Percentiles rank a stretch among this genome's conserved stretches.
These are phyloP conservation scores for Chymomyza caudatula DNA, from an alignment of 2,888 invertebrate species.

Conservation along the genomic window DNA sequence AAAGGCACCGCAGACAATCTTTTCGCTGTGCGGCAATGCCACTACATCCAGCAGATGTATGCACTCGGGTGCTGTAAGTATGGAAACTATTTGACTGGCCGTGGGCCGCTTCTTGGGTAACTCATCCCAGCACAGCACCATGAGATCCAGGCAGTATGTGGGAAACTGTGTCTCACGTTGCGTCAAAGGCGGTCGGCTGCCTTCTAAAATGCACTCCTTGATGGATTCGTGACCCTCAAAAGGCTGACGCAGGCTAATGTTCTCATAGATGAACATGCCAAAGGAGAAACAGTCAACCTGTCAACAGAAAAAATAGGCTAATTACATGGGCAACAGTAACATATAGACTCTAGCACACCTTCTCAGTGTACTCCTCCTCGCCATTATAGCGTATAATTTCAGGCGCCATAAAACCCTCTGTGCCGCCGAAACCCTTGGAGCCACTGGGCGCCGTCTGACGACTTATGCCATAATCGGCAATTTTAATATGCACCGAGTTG, in stretches of 20 bases:
- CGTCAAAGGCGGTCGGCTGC: conserved; percentile 92
- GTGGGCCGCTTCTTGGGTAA: conserved; percentile 91
- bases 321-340: not conserved
- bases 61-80: conserved; percentile 95
- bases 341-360: conserved; percentile 80
- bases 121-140: conserved; percentile 98
- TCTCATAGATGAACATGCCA: conserved; percentile 98
- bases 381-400: conserved; percentile 99
- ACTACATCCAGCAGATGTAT: conserved; percentile 90
- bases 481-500: conserved; percentile 89
- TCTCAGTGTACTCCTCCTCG: conserved; percentile 98
- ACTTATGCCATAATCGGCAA: conserved; percentile 98
- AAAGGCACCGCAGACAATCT: conserved; percentile 82
- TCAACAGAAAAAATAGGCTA: not conserved
- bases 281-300: conserved; percentile 98
- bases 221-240: conserved; percentile 98
- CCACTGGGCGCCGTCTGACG: conserved; percentile 92
- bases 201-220: conserved; percentile 97
- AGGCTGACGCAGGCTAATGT: conserved; percentile 94
- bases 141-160: conserved; percentile 92
- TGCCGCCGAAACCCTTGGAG: conserved; percentile 98
- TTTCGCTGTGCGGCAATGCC: conserved; percentile 84
- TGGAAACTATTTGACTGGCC: conserved; percentile 95
- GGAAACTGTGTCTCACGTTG: conserved; percentile 90
- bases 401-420: conserved; percentile 99